Base-by-base conservation (phyloP, 2,797 vertebrate species). In the Taenioides sp. region DNA sequence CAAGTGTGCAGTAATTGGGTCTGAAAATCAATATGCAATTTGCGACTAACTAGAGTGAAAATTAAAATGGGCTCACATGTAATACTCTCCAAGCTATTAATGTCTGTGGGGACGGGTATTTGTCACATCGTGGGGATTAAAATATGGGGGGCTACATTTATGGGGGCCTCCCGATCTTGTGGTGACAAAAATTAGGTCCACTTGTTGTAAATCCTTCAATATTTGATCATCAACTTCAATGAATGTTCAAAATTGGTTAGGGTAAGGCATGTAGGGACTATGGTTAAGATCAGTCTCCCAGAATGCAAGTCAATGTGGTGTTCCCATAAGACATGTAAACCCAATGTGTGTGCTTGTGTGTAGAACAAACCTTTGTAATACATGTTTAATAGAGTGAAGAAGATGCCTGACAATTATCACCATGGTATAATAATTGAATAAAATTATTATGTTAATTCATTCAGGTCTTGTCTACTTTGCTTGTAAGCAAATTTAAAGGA, bases 11-110 rank as follows among this genome's bases (percentile, higher is more conserved):
- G 57, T 69, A 0, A 50, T 28, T 60, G 11, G 11, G 43, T 23
- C 31, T 25, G 23, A 31, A n/a, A 61, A 80, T 68, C 7, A 58
- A 18, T 22, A 16, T 64, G 37, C 49, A 47, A 75, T 69, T 31
- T 66, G 28, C 20, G 27, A 66, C 0, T 74, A 58, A 67, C 37
- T 64, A 65, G 20, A 47, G 4, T 2, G 40, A 43, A 62, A 74
- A 59, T 57, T 11, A 52, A 64, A 49, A 66, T 52, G 47, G 47
- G 10, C 16, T 10, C 14, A 66, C 37, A 14, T 62, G 2, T 47
- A 68, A 55, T 70, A 34, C 34, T 25, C 71, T 78, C 55, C 22
- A 52, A 61, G 25, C 40, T 49, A 60, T 69, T 14, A 72, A 74
- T 37, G 10, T 58, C n/a, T 16, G 55, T 23, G 22, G 12, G 14